Conservation (phyloP, 1,140 invertebrate species). For the Chironomus striatipennis region DNA sequence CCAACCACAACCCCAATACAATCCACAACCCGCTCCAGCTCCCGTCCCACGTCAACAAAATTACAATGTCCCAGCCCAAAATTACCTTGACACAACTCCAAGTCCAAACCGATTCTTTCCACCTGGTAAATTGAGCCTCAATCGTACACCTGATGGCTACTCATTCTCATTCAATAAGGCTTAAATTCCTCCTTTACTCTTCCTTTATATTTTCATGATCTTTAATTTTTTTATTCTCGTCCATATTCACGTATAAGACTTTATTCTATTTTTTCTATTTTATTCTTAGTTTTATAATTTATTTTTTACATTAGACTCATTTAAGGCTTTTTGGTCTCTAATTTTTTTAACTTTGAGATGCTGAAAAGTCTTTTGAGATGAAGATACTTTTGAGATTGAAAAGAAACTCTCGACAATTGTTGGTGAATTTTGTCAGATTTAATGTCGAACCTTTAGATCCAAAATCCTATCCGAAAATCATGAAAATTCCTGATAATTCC, state of each 20-base stretch:
- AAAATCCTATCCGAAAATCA: too few relatives aligned
- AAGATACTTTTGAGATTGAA: too few relatives aligned
- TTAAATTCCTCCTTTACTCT: constrained; percentile 25
- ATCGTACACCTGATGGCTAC: constrained; percentile 74
- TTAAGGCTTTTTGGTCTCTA: neutral
- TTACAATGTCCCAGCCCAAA: constrained; percentile 32
- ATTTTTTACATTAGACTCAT: neutral
- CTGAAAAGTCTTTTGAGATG: too few relatives aligned
- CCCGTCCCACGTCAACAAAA: constrained; percentile 38
- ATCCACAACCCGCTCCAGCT: constrained; percentile 37
- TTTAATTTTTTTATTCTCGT: neutral
- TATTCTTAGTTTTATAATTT: constrained; percentile 16
- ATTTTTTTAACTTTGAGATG: too few relatives aligned
- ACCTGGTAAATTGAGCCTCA: constrained; percentile 71
- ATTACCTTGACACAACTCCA: constrained; percentile 51
- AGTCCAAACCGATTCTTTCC: constrained; percentile 64
- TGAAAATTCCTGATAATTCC: too few relatives aligned
- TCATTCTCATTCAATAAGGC: constrained; percentile 69
- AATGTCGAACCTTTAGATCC: too few relatives aligned
- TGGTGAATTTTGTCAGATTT: too few relatives aligned
- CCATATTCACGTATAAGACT: constrained; percentile 24
- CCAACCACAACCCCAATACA: constrained; percentile 32
- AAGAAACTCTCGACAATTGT: too few relatives aligned
- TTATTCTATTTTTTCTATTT: constrained; percentile 32
- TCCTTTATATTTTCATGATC: neutral